phyloP scores from a whole-genome alignment of 1,140 invertebrate genomes.

The Tyrophagus putrescentiae region DNA sequence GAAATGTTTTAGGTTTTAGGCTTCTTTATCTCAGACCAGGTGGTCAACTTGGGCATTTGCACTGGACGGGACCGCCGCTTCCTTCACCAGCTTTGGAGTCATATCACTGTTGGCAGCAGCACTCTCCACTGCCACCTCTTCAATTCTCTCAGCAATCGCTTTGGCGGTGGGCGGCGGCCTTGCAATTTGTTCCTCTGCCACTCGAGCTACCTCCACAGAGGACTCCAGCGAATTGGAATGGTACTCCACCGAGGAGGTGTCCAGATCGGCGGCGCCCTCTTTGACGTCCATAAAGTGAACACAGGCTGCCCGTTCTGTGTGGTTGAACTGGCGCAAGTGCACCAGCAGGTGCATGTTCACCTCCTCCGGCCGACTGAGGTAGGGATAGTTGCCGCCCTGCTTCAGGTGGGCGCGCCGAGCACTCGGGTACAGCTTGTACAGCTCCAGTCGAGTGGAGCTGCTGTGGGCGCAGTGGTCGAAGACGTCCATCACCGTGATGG shows the following conservation, averaged over 20 bases:
- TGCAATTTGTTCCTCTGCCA: neutral
- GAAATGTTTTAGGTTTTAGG: too few relatives aligned
- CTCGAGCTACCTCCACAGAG: neutral
- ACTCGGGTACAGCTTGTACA: constrained; percentile 73
- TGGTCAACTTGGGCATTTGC: too few relatives aligned
- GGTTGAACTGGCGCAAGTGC: constrained; percentile 26
- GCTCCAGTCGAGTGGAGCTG: constrained; percentile 50
- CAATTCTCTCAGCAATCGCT: neutral
- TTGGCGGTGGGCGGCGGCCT: too few relatives aligned
- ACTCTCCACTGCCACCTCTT: neutral
- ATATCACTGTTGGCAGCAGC: too few relatives aligned
- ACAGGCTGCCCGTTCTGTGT: constrained; percentile 22
- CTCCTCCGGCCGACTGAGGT: constrained; percentile 70
- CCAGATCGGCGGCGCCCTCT: neutral
- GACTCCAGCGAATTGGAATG: neutral
- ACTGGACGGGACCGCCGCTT: too few relatives aligned
- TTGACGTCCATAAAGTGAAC: neutral
- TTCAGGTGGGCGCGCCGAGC: constrained; percentile 76
- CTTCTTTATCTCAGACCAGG: too few relatives aligned
- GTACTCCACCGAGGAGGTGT: neutral
- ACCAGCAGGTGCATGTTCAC: constrained; percentile 58
- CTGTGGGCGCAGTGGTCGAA: constrained; percentile 77
- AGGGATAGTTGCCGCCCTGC: constrained; percentile 78
- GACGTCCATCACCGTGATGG: constrained; percentile 71
- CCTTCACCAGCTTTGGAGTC: too few relatives aligned